Conservation (phyloP, 2,113 vertebrate genomes). For the Anseranas semipalmata region DNA sequence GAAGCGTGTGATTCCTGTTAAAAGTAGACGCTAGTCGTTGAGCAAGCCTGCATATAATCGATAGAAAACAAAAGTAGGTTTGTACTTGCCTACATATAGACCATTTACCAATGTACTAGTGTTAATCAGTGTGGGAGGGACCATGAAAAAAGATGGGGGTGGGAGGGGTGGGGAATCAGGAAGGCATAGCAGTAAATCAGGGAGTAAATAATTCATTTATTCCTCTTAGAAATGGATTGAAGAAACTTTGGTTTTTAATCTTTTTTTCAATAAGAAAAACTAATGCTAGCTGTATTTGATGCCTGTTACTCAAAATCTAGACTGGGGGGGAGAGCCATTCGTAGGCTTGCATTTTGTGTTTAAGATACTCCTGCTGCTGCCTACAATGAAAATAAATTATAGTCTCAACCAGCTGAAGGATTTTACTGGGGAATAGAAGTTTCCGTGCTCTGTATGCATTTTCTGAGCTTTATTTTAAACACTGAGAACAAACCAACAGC, state of each 20-base stretch:
- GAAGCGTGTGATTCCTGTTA: rapidly evolving
- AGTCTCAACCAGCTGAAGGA: background rate
- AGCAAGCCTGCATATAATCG: rapidly evolving
- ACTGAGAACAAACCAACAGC: background rate
- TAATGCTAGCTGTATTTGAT: too few relatives aligned
- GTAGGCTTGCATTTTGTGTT: rapidly evolving
- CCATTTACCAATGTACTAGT: rapidly evolving
- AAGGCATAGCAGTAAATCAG: background rate
- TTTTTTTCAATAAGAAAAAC: background rate
- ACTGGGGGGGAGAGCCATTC: background rate
- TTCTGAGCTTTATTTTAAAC: background rate
- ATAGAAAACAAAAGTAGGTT: background rate
- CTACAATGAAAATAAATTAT: background rate
- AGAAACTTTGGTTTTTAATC: background rate
- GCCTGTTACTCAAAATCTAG: background rate
- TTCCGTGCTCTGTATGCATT: rapidly evolving
- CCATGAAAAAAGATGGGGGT: background rate
- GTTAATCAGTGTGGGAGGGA: background rate
- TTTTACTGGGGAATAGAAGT: rapidly evolving
- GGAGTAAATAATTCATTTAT: background rate
- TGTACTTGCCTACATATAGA: background rate
- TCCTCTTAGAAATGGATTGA: background rate
- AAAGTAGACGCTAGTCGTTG: rapidly evolving
- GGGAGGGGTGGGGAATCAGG: background rate
- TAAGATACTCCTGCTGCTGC: background rate